phyloP scores from a whole-genome alignment of 2,888 invertebrate genomes.

The Andrena chrysosceles region DNA sequence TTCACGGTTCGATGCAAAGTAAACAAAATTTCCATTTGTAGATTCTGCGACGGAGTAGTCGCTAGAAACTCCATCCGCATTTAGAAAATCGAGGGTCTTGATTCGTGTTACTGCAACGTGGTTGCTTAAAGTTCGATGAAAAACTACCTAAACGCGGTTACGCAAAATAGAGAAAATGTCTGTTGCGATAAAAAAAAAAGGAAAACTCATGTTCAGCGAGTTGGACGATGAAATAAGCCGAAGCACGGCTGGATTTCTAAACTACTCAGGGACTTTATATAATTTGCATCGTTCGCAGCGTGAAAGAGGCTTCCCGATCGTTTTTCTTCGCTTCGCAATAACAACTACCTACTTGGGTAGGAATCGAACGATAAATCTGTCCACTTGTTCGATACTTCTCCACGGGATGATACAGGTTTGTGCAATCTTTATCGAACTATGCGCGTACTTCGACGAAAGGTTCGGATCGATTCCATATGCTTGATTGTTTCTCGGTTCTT shows the following conservation, averaged over 20 bases:
- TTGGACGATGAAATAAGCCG: background rate
- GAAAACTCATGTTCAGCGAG: constrained; percentile 20
- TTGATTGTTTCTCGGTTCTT: background rate
- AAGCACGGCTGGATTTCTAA: background rate
- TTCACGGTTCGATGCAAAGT: too few relatives aligned
- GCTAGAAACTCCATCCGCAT: background rate
- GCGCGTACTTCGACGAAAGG: background rate
- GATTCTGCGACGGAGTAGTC: background rate
- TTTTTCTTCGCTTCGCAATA: background rate
- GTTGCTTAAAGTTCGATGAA: constrained; percentile 38
- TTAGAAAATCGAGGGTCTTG: background rate
- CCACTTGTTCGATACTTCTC: background rate
- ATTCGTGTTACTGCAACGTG: constrained; percentile 27
- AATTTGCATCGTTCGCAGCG: background rate
- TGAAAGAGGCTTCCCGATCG: background rate
- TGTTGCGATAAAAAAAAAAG: constrained; percentile 18
- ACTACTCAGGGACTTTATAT: background rate
- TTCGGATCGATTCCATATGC: background rate
- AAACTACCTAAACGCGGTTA: constrained; percentile 23
- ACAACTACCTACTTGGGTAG: background rate
- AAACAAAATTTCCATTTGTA: background rate
- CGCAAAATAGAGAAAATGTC: constrained; percentile 34
- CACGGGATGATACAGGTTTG: background rate
- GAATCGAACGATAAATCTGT: background rate
- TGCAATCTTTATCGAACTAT: background rate